Evolutionary conservation across 2,888 invertebrate genomes (phyloP), one percentile per base, ranked within the genome.

Genomic region (Eilema griseolum): DNA sequence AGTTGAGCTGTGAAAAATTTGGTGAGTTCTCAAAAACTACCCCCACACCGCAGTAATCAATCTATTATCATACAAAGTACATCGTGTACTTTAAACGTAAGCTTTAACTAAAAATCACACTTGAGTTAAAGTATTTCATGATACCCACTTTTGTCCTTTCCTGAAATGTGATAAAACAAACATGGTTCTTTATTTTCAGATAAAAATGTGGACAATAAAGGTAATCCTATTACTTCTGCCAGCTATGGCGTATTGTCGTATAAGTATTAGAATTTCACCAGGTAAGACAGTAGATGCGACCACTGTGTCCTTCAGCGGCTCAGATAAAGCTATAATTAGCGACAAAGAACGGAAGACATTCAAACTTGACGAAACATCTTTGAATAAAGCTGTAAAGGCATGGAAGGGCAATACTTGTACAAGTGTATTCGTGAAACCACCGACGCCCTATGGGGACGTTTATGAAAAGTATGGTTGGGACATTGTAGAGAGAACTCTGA

Each of bases 261-360:
- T 56, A 56, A 56, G 23, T 4, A 37, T 61, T 61, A 61, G 31
- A n/a, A 37, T 61, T 14, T 14, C 3, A 3, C 33, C 37, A 37
- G 23, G 37, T n/a, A 41, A 41, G 41, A 41, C 41, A 16, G 23
- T 12, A 23, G 33, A 12, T 14, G 24, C 37, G 2, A 23, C 61
- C 16, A 23, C 61, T 14, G 23, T 61, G 3, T 2, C 4, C 0
- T 23, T 61, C 16, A 37, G 37, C 8, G 61, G 61, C 12, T 23
- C n/a, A 37, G 61, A 61, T 2, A 61, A 16, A 61, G 23, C 33
- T 37, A 0, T 61, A 14, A 1, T 61, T 1, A 37, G 37, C 8
- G 61, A 61, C 12, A 61, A 8, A 16, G 61, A 61, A 61, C 12
- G 33, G 7, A 61, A 24, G 37, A 23, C 61, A 16, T 61, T 61